Conservation (phyloP, 1,140 invertebrate genomes). For the Oedothorax gibbosus region DNA sequence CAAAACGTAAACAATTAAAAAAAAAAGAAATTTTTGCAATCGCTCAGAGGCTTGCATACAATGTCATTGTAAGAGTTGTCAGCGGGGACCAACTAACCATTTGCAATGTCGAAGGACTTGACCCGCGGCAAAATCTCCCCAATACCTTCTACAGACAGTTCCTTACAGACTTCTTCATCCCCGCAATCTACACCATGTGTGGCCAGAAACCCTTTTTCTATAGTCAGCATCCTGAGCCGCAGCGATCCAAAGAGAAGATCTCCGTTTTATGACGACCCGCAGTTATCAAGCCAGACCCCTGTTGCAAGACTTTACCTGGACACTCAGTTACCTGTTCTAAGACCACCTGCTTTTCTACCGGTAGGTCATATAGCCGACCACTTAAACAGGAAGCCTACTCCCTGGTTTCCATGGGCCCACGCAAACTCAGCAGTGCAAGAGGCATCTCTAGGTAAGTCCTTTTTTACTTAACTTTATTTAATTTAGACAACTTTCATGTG, state of each 20-base stretch:
- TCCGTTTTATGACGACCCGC: constrained; percentile 34
- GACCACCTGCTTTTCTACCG: constrained; percentile 57
- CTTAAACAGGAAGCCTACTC: constrained; percentile 61
- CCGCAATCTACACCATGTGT: constrained; percentile 44
- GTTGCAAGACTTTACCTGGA: constrained; percentile 44
- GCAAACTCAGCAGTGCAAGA: constrained; percentile 50
- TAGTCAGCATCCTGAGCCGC: constrained; percentile 68
- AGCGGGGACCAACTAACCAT: no score
- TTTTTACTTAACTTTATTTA: background rate
- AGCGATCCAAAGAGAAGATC: constrained; percentile 63
- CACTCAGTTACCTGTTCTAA: constrained; percentile 38
- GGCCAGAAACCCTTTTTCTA: constrained; percentile 57
- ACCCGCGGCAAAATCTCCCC: constrained; percentile 50
- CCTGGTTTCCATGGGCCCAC: constrained; percentile 63
- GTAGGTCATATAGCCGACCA: constrained; percentile 48
- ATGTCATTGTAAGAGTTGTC: no score
- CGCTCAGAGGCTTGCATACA: no score
- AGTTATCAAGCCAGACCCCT: constrained; percentile 17
- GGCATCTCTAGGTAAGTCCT: constrained; percentile 38
- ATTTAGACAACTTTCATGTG: background rate
- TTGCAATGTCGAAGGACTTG: constrained; percentile 52
- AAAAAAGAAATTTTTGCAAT: no score
- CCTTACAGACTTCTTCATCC: constrained; percentile 52
- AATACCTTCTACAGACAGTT: constrained; percentile 52
- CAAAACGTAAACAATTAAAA: background rate